Evolutionary conservation across 2,113 vertebrate species (phyloP).

Genomic region (Phylloscopus whistleri): DNA sequence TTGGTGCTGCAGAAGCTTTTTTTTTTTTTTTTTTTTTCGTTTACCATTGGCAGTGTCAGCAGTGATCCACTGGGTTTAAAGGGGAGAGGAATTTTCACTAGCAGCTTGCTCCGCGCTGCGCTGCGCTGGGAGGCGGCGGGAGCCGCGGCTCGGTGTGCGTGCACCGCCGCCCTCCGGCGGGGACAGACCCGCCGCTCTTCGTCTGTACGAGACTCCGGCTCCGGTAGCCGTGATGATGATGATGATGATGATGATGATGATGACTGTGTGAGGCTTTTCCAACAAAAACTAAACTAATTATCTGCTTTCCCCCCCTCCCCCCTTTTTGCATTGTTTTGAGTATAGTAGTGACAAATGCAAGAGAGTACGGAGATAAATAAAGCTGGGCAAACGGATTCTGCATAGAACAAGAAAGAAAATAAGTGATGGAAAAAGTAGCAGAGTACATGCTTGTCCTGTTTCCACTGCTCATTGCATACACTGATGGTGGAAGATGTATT

Average conservation of each 20-base stretch:
- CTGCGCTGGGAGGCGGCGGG: fast-evolving
- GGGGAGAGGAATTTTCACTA: background rate
- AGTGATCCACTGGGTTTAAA: fast-evolving
- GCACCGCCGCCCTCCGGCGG: background rate
- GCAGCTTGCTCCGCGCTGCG: fast-evolving
- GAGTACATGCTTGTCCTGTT: background rate
- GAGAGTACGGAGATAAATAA: background rate
- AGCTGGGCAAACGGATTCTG: background rate
- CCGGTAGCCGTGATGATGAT: fast-evolving
- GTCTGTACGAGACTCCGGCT: fast-evolving
- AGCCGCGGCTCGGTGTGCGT: fast-evolving
- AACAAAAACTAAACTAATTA: background rate
- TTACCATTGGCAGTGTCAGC: background rate
- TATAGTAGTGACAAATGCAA: background rate
- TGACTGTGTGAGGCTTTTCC: background rate
- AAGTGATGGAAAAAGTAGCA: background rate
- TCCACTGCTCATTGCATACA: background rate
- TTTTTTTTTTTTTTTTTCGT: background rate
- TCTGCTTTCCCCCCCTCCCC: fast-evolving
- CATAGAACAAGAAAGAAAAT: background rate
- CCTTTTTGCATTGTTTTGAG: background rate
- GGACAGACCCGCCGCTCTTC: fast-evolving
- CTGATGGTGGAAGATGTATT: background rate
- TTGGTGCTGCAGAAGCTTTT: background rate
- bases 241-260: too few species aligned